Base-by-base conservation (phyloP, 2,888 invertebrate genomes). In the Troilus luridus region DNA sequence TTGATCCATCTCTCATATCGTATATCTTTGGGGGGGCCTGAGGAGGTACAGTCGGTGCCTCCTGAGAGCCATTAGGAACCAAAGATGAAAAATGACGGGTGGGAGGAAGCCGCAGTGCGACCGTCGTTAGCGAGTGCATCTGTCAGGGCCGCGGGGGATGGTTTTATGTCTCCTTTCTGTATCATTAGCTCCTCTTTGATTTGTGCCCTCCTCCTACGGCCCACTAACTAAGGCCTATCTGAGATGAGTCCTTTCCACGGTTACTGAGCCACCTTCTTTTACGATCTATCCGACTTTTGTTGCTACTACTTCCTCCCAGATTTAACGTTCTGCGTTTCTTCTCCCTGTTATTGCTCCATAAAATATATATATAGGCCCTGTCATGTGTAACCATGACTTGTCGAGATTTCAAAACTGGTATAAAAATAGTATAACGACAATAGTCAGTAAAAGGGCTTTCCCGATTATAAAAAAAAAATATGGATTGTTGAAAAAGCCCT, bases 141-240 rank as follows among this genome's bases (percentile, higher is more conserved):
- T 85, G 85, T 85, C 85, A 85, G 54, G 72, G n/a, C 85, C 85
- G 56, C 85, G 85, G 85, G 81, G 85, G 85, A 58, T n/a, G 56
- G 85, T 85, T 77, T 77, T 77, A 77, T 77, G 72, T 41, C 27
- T 3, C 72, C 85, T 85, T 85, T 85, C 85, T 85, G 85, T 85
- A 85, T 85, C 85, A 85, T 85, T 85, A 85, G 85, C 85, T 56
- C 56, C 85, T 85, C 85, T 85, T 58, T 85, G 85, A 85, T 85
- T 85, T 85, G 85, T 85, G 41, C 17, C n/a, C 85, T 85, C 85
- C 85, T 85, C 56, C 85, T 14, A 56, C 85, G 85, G 85, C 54
- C 85, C 85, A 85, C 85, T 85, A 85, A 85, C 85, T 85, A 85
- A n/a, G 85, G 56, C 85, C n/a, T 85, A 56, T 85, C 56, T 85